Percentiles rank a stretch among this genome's conserved stretches.
phyloP scores from a whole-genome alignment of 2,797 vertebrate species.

The Calcarius lapponicus region DNA sequence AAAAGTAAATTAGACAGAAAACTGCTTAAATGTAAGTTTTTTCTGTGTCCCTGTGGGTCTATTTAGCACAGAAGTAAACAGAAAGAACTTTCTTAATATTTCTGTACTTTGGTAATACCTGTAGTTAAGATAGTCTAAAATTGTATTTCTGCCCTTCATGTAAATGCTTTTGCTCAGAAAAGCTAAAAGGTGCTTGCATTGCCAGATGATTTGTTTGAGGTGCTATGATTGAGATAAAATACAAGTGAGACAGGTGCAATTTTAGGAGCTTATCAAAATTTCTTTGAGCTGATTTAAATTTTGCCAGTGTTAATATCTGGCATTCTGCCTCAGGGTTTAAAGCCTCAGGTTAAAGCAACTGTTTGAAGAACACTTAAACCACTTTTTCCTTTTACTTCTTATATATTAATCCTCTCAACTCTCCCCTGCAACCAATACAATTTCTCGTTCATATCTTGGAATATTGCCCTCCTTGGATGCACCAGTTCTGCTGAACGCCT shows the following conservation, averaged over 20 bases:
- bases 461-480: not conserved
- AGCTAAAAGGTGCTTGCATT: not conserved
- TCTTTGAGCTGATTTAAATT: slow-evolving; percentile 23
- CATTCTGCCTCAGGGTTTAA: not conserved
- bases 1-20: not conserved
- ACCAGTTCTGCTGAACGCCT: not conserved
- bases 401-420: not conserved
- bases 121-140: not conserved
- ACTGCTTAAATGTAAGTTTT: not conserved
- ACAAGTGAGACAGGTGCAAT: not conserved
- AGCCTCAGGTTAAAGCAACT: not conserved
- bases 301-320: not conserved
- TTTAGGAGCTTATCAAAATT: not conserved
- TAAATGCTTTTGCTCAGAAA: not conserved
- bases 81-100: not conserved
- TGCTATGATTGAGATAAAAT: not conserved
- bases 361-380: not conserved
- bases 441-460: not conserved
- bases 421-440: not conserved
- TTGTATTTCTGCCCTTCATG: not conserved
- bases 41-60: not conserved
- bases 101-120: not conserved
- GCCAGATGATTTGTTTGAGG: not conserved
- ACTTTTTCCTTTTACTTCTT: not conserved
- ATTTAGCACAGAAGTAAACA: not conserved